phyloP scores from a whole-genome alignment of 2,888 invertebrate species.

The Archips crataeganus region DNA sequence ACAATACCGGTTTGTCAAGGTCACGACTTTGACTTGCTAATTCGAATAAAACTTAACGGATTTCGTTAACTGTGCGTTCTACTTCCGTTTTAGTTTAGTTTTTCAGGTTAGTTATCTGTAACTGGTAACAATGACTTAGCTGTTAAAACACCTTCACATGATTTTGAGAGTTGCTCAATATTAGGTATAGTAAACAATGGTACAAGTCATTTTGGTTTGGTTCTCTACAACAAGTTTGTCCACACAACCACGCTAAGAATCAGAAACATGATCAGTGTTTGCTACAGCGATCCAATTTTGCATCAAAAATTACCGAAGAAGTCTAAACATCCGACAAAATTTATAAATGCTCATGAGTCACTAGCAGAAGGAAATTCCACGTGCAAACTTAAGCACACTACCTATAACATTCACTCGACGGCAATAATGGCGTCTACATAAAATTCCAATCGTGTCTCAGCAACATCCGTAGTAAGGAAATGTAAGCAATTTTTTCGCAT shows the following conservation, averaged over 20 bases:
- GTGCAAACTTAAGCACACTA: background rate
- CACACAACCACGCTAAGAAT: background rate
- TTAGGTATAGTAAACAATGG: too few species aligned
- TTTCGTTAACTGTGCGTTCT: slow-evolving; percentile 12
- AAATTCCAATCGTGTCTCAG: background rate
- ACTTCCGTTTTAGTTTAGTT: background rate
- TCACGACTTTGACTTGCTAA: slow-evolving; percentile 23
- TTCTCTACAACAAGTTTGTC: too few species aligned
- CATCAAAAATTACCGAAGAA: background rate
- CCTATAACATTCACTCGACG: background rate
- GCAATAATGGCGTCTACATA: slow-evolving; percentile 7
- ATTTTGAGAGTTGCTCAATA: too few species aligned
- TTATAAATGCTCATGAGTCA: background rate
- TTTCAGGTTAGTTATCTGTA: background rate
- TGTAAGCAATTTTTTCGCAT: background rate
- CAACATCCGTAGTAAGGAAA: background rate
- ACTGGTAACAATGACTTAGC: background rate
- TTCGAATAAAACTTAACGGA: slow-evolving; percentile 11
- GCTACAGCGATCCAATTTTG: background rate
- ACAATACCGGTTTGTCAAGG: slow-evolving; percentile 19
- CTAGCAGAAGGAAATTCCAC: background rate
- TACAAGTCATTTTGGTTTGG: too few species aligned
- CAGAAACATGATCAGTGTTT: background rate
- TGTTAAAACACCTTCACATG: too few species aligned
- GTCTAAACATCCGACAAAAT: background rate